Percentiles rank a stretch among this genome's conserved stretches.
Evolutionary conservation across 92 coral and sea anemone genomes (phyloP).

Genomic region (Palythoa heliodiscus): DNA sequence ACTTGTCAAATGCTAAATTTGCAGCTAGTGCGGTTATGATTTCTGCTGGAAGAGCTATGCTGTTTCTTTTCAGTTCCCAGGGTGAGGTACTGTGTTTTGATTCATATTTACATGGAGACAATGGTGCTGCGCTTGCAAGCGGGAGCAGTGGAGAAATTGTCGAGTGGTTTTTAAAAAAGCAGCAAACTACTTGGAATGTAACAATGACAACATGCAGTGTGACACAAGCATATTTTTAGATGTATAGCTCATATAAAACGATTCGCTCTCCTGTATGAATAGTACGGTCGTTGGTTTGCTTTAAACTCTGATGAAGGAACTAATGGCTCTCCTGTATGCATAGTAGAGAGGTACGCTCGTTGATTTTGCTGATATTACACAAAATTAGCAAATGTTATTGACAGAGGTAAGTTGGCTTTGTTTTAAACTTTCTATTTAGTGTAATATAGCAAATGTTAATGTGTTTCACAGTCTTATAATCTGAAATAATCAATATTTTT

Average conservation of each 20-base stretch:
- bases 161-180: slow-evolving; percentile 29
- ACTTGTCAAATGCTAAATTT: slow-evolving; percentile 4
- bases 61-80: slow-evolving; percentile 34
- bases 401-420: no score
- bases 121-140: slow-evolving; percentile 48
- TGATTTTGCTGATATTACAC: no score
- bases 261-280: neutral
- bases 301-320: no score
- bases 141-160: slow-evolving; percentile 48
- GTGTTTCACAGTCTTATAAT: no score
- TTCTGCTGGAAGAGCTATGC: slow-evolving; percentile 44
- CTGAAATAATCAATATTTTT: no score
- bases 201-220: slow-evolving; percentile 15
- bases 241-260: slow-evolving; percentile 5
- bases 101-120: slow-evolving; percentile 44
- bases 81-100: slow-evolving; percentile 46
- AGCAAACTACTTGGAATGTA: slow-evolving; percentile 7
- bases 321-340: no score
- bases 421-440: no score
- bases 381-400: no score
- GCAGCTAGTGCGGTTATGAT: slow-evolving; percentile 45
- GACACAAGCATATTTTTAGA: slow-evolving; percentile 23
- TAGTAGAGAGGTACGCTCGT: no score
- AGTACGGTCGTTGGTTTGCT: no score
- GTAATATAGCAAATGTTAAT: no score